Percentiles rank a stretch among this genome's conserved stretches.
phyloP scores from a whole-genome alignment of 2,113 vertebrate genomes.

The Himantopus leucocephalus region DNA sequence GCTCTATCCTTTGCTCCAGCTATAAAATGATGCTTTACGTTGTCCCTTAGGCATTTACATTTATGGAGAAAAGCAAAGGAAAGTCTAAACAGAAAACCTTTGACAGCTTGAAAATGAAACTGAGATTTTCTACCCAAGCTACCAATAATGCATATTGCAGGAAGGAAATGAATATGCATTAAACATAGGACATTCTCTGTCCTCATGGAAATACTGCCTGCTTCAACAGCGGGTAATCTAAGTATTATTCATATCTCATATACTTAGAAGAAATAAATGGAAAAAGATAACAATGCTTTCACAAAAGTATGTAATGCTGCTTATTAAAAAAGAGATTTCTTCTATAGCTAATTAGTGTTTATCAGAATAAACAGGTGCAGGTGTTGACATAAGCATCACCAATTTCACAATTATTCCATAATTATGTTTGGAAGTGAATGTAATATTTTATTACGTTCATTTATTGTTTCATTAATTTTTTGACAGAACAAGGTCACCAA shows the following conservation, averaged over 20 bases:
- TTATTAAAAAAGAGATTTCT: background rate
- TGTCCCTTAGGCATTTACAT: background rate
- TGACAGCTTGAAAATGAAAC: background rate
- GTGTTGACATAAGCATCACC: accelerated
- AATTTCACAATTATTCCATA: background rate
- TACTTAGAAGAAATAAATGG: background rate
- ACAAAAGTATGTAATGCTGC: background rate
- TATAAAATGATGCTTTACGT: background rate
- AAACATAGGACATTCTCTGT: background rate
- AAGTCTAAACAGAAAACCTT: background rate
- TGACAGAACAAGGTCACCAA: background rate
- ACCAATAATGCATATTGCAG: background rate
- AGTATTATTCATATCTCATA: background rate
- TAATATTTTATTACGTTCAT: background rate
- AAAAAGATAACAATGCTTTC: background rate
- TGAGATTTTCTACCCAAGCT: background rate
- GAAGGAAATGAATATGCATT: background rate
- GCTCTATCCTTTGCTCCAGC: background rate
- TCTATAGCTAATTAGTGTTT: background rate
- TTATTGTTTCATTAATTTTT: background rate
- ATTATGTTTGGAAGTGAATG: background rate
- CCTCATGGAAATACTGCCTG: background rate
- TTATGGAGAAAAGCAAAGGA: background rate
- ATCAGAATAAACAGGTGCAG: background rate
- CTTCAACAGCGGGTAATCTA: background rate